Base-by-base conservation (phyloP, 2,888 invertebrate species). In the Proisotoma minuta region DNA sequence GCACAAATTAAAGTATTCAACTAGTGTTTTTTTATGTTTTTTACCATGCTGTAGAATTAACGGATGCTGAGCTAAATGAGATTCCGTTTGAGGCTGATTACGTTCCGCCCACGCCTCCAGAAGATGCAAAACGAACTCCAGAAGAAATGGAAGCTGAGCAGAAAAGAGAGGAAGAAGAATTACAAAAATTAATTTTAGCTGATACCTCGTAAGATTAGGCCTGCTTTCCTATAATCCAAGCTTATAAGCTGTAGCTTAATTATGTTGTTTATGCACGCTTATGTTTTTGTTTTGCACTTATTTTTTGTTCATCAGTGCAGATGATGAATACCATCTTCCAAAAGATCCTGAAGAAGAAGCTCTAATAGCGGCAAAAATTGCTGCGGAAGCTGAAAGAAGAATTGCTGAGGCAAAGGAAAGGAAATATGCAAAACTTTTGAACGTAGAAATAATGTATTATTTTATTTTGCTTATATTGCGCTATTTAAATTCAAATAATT, bases 61-160 rank as follows among this genome's bases (percentile, higher is more conserved):
- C 59, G 2, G 66, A 69, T 20, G 50, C 56, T 5, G 26, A 57
- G 12, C 47, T 72, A 43, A 69, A 67, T 43, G 63, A 64, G 5
- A 59, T 74, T n/a, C 58, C 62, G 4, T 75, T 75, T 67, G 63
- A 61, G 40, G 74, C 75, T 2, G 73, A 74, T 24, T 75, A 73
- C 66, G 62, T 69, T 29, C 73, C 75, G 3, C 74, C 75, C 2
- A 71, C 74, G 2, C 63, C 73, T 10, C 70, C 70, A 34, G 69
- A 67, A 22, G 63, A 57, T 29, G 60, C 63, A 27, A 62, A 64
- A 26, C 73, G 71, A 50, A 72, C 74, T 8, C 74, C 73, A 0
- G 74, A 74, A 49, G 71, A 73, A 62, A 73, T 73, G 70, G 74
- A 74, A 53, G 63, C 58, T 53, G 74, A 73, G 59, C 70, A 71